Base-by-base conservation (phyloP, 2,113 vertebrate species). In the Corythaeola cristata region DNA sequence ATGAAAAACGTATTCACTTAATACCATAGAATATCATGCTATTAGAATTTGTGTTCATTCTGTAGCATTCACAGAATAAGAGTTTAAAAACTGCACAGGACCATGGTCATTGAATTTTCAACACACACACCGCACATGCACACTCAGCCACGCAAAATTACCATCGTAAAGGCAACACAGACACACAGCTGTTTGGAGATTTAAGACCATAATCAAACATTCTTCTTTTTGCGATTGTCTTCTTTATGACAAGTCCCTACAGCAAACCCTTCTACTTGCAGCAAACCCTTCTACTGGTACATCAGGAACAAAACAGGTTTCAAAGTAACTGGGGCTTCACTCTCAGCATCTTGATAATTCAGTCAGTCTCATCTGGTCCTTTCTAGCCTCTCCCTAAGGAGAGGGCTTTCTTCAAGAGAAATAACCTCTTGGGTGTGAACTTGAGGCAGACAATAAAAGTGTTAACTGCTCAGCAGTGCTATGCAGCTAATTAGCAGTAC, bases 1-100 rank as follows among this genome's bases (percentile, higher is more conserved):
- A 96, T 88, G 88, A 90, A 97, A 98, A 98, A 96, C 5, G 12
- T 97, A 97, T 95, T 95, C 93, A 73, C 81, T 97, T 98, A 97
- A 97, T 93, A 90, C 52, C 84, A 81, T 2, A 90, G 93, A 97
- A 94, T 92, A 97, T 87, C 86, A 93, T 2, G 13, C 19, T 59
- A 91, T 90, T 89, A 93, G 78, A 85, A 68, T 59, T 96, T 67
- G 49, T 62, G 79, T 86, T 78, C 55, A 85, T 92, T 96, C 85
- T 90, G 68, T 80, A 88, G 88, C 63, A 35, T 67, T 53, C 37
- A 64, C 27, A 85, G 60, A 88, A 30, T 50, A 71, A 53, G 83
- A 85, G 73, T 63, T 75, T 84, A 75, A 77, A 75, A 67, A 53
- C 30, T 33, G 44, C 53, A 41, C 32, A 71, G 35, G 26, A 35